phyloP scores from a whole-genome alignment of 1,140 invertebrate species.

The Probaryconus sp. region DNA sequence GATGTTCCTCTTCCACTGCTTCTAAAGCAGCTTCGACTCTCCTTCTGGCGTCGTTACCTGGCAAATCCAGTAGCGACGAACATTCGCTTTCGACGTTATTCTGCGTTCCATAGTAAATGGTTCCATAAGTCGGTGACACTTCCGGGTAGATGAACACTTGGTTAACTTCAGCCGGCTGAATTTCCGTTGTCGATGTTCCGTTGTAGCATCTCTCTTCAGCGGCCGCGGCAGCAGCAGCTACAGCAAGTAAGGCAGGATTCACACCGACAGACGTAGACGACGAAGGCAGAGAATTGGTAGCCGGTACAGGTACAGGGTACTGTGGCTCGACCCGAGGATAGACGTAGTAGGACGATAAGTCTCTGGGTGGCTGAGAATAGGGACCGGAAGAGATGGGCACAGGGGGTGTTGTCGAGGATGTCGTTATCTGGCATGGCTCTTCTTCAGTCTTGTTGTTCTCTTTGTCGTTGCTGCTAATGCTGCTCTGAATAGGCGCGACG shows the following conservation, averaged over 20 bases:
- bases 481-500: slow-evolving; percentile 20
- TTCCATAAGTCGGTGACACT: slow-evolving; percentile 56
- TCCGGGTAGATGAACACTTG: slow-evolving; percentile 69
- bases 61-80: slow-evolving; percentile 69
- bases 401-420: slow-evolving; percentile 19
- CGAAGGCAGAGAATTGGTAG: slow-evolving; percentile 52
- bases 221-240: slow-evolving; percentile 71
- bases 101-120: slow-evolving; percentile 63
- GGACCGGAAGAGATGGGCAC: slow-evolving; percentile 1
- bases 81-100: slow-evolving; percentile 56
- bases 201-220: slow-evolving; percentile 65
- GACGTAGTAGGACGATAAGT: slow-evolving; percentile 67
- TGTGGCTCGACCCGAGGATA: slow-evolving; percentile 53
- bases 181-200: slow-evolving; percentile 18
- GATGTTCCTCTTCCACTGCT: slow-evolving; percentile 77
- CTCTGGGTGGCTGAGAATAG: slow-evolving; percentile 54
- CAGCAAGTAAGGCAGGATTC: slow-evolving; percentile 78
- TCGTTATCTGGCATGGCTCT: slow-evolving; percentile 41
- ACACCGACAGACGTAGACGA: slow-evolving; percentile 38
- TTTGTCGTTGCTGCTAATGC: slow-evolving; percentile 63
- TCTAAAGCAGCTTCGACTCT: slow-evolving; percentile 85
- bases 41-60: slow-evolving; percentile 83
- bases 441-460: slow-evolving; percentile 76
- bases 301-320: not conserved
- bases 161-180: no score